phyloP scores from a whole-genome alignment of 2,797 vertebrate species.

The Sarcoramphus papa region DNA sequence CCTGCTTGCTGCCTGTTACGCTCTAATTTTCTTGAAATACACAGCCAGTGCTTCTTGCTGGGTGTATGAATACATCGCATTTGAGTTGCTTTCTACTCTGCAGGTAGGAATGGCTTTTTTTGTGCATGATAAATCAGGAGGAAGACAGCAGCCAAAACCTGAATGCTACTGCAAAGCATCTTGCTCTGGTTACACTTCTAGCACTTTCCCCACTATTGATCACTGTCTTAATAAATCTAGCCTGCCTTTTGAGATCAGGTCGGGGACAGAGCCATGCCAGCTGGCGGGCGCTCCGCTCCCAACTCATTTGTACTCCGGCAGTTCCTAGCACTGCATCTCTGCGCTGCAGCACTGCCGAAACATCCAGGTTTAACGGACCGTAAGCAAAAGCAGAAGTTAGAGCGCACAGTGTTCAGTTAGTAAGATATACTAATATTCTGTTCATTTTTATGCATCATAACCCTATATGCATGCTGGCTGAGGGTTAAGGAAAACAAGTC shows the following conservation, averaged over 20 bases:
- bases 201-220: constrained; percentile 39
- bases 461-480: fast-evolving
- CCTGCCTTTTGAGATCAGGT: background rate
- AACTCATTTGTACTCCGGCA: background rate
- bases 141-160: background rate
- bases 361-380: fast-evolving
- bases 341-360: background rate
- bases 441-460: background rate
- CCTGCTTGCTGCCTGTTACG: background rate
- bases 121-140: background rate
- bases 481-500: background rate
- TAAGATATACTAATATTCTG: background rate
- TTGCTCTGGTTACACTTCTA: constrained; percentile 12
- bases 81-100: background rate
- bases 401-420: background rate
- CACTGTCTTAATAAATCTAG: background rate
- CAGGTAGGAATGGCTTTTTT: background rate
- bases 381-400: background rate
- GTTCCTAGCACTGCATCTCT: background rate
- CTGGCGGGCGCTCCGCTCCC: constrained; percentile 37
- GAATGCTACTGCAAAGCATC: background rate
- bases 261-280: constrained; percentile 32
- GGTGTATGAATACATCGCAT: fast-evolving
- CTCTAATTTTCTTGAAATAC: background rate
- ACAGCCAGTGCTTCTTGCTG: background rate